A percentile compares a stretch with the other conserved stretches of the same genome.
These are phyloP conservation scores for Pachyuromys duprasi DNA, from an alignment of 2,797 vertebrate species.

Conservation along the genomic window DNA sequence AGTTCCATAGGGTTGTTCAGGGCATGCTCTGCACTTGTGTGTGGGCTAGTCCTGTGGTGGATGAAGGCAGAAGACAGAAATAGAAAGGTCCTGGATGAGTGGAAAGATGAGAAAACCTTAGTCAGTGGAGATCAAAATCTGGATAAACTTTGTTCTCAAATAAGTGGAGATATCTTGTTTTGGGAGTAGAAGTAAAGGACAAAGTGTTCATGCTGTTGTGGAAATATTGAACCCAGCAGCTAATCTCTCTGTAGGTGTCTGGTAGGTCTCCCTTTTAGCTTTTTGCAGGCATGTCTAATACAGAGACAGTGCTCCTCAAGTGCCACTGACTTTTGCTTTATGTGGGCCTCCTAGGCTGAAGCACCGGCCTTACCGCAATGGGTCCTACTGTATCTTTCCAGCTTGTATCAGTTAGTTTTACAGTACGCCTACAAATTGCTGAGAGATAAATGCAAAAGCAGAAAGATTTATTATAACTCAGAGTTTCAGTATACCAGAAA, in stretches of 20 bases:
- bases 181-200: background rate
- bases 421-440: background rate
- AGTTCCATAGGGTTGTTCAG: background rate
- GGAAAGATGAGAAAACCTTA: background rate
- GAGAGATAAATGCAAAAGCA: background rate
- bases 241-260: background rate
- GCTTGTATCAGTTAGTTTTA: background rate
- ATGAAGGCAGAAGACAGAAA: background rate
- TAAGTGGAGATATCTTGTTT: background rate
- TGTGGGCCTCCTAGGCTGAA: background rate
- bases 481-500: background rate
- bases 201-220: background rate
- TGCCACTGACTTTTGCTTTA: background rate
- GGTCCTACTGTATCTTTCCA: background rate
- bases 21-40: accelerated
- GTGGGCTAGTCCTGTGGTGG: background rate
- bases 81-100: background rate
- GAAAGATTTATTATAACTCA: background rate
- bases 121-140: background rate
- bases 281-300: background rate
- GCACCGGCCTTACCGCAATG: background rate
- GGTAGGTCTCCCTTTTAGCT: background rate
- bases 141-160: background rate
- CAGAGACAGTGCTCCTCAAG: background rate
- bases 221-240: background rate